These are phyloP conservation scores for Margarornis squamiger DNA, from an alignment of 2,797 vertebrate species.

Conservation along the genomic window DNA sequence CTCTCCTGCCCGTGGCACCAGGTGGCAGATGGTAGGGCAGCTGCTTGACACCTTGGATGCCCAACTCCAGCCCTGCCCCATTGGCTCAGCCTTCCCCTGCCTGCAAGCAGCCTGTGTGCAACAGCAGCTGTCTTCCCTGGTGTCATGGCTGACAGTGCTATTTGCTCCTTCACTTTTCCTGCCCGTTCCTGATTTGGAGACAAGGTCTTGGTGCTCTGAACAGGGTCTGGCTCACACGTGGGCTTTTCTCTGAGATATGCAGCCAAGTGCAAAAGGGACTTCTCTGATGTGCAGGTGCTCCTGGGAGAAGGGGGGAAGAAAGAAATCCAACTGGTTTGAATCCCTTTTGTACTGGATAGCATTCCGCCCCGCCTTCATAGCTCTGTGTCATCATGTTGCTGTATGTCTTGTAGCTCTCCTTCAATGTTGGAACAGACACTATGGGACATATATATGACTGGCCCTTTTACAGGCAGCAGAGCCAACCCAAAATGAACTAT, in stretches of 20 bases:
- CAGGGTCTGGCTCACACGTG: accelerated
- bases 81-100: accelerated
- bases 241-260: neutral
- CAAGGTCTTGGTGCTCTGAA: neutral
- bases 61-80: accelerated
- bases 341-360: neutral
- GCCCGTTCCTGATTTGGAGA: neutral
- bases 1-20: neutral
- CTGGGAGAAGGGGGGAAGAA: accelerated
- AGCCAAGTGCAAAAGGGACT: neutral
- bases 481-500: neutral
- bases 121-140: neutral
- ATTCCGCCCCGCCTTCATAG: neutral
- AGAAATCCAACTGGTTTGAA: neutral
- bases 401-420: neutral
- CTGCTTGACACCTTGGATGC: neutral
- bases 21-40: neutral
- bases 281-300: neutral
- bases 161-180: neutral
- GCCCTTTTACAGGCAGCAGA: neutral
- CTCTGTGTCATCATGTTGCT: neutral
- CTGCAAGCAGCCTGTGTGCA: too few species aligned
- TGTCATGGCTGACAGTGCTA: neutral
- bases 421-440: accelerated
- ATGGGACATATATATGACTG: accelerated